A percentile compares a stretch with the other conserved stretches of the same genome.
These are phyloP conservation scores for Euglossa dilemma DNA, from an alignment of 1,140 invertebrate species.

Conservation along the genomic window DNA sequence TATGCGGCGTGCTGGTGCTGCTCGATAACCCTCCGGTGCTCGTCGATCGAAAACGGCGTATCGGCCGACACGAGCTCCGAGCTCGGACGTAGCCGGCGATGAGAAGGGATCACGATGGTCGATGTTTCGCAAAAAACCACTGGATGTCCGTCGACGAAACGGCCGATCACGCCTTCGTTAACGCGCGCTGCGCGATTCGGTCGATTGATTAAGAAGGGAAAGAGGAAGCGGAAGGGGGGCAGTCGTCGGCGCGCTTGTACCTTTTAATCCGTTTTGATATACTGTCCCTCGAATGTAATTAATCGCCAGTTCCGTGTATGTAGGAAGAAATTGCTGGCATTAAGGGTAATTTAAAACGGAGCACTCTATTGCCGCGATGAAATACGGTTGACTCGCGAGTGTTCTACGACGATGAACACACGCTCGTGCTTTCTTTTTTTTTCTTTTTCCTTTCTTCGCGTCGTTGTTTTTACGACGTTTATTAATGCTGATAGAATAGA, in stretches of 20 bases:
- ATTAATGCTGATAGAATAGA: background rate
- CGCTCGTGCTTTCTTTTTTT: too few relatives aligned
- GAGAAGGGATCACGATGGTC: background rate
- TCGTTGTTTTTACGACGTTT: background rate
- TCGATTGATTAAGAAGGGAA: background rate
- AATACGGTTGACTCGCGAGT: background rate
- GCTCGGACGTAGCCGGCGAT: background rate
- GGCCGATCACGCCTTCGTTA: background rate
- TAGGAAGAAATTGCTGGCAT: conserved; percentile 4
- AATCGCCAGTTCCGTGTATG: background rate
- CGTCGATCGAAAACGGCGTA: conserved; percentile 11
- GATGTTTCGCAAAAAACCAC: background rate
- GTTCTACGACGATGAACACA: background rate
- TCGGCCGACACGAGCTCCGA: background rate
- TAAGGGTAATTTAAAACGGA: conserved; percentile 17
- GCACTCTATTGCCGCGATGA: background rate
- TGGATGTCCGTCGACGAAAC: too few relatives aligned
- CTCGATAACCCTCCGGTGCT: conserved; percentile 19
- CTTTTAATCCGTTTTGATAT: conserved; percentile 1
- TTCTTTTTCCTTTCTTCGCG: background rate
- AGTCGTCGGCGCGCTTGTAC: background rate
- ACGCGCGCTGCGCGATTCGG: background rate
- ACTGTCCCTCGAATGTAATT: conserved; percentile 1
- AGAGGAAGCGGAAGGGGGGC: too few relatives aligned
- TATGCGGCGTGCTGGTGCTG: conserved; percentile 42